Base-by-base conservation (phyloP, 2,113 vertebrate species). In the Eulacestoma nigropectus region DNA sequence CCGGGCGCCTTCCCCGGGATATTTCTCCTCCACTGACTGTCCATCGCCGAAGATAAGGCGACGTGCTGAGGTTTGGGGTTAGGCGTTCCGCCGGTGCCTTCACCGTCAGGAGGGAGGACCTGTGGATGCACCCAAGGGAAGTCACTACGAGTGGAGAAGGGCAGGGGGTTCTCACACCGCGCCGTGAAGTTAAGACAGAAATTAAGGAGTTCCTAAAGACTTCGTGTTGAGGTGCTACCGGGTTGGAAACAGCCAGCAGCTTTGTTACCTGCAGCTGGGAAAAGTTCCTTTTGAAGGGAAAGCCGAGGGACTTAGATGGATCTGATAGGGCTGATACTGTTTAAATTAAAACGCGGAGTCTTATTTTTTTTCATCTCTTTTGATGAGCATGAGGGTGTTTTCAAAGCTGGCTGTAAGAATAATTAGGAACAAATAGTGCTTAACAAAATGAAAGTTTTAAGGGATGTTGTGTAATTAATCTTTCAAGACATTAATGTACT, bases 341-440 rank as follows among this genome's bases (percentile, higher is more conserved):
- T 89, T 73, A 78, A 96, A 82, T 92, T 93, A 82, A 95, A 93
- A 91, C 44, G 44, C 65, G 83, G 25, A 20, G 41, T 63, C 72
- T 68, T 78, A 1, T 5, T 59, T 86, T 84, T 69, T 57, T 73
- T 6, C 4, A 14, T 74, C 35, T 44, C 86, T 85, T 72, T 77
- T 52, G 16, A 32, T 89, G 95, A 96, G 42, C 32, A 57, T 59
- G 42, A 55, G 64, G 25, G 22, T 33, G 39, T 95, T 95, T 97
- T 82, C 74, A 74, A 33, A 55, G 35, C 18, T 80, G 80, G 7
- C 81, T 95, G 33, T 60, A 69, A 72, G 65, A 50, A 68, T 77
- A 86, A 84, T 74, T 78, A 80, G 15, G 57, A 91, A 46, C 37
- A 62, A 79, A 69, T 49, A 89, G 47, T 60, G 23, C 47, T 75